phyloP scores from a whole-genome alignment of 2,888 invertebrate species.

The Cancer borealis region DNA sequence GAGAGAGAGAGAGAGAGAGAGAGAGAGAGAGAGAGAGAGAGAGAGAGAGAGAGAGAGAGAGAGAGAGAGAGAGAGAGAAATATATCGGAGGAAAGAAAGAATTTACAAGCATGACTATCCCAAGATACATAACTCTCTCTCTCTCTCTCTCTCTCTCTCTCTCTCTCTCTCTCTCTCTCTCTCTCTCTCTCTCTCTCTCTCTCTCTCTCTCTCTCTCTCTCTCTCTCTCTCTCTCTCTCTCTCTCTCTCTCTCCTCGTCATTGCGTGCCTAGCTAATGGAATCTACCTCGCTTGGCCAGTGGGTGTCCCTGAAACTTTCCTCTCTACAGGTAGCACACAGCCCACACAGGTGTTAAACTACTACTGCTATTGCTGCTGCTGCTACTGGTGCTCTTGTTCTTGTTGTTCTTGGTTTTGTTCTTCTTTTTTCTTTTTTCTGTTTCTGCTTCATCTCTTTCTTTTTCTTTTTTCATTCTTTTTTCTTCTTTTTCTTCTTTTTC shows the following conservation, averaged over 20 bases:
- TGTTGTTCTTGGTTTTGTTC: not conserved
- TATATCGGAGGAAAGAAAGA: not conserved
- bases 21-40: not conserved
- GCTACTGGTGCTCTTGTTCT: not conserved
- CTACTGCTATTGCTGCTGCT: not conserved
- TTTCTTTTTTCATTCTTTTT: no score
- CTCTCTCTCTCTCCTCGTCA: no score
- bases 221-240: not conserved
- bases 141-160: not conserved
- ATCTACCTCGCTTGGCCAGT: not conserved
- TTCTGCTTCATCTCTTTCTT: not conserved
- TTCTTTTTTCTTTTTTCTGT: not conserved
- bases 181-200: not conserved
- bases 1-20: not conserved
- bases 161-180: not conserved
- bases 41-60: not conserved
- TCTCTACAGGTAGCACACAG: not conserved
- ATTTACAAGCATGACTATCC: not conserved
- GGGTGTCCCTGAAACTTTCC: not conserved
- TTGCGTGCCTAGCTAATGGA: slow-evolving; percentile 14
- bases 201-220: not conserved
- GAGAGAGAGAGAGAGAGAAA: not conserved
- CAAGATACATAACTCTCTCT: not conserved
- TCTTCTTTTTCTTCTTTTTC: not conserved
- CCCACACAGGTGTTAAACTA: not conserved